Percentiles rank a stretch among this genome's conserved stretches.
Conservation (phyloP, 2,888 invertebrate species). For the Cerceris rybyensis region DNA sequence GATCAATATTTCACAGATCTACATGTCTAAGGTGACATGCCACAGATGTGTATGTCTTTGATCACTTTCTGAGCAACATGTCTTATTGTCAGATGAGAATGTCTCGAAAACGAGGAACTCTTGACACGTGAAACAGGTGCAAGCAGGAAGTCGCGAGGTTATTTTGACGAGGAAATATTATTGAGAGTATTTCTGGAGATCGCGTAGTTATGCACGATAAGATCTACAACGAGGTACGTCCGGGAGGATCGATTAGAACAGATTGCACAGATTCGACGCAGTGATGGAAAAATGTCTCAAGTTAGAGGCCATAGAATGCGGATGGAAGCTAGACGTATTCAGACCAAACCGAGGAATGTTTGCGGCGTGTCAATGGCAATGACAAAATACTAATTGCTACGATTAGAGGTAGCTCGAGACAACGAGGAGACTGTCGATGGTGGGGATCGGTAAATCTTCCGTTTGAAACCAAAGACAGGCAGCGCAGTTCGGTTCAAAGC, state of each 20-base stretch:
- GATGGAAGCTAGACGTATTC: neutral
- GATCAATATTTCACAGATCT: too few species aligned
- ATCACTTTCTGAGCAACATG: too few species aligned
- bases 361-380: slow-evolving; percentile 10
- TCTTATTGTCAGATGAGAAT: too few species aligned
- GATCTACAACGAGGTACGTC: neutral
- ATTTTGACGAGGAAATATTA: slow-evolving; percentile 2
- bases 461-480: slow-evolving; percentile 42
- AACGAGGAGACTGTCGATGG: slow-evolving; percentile 21
- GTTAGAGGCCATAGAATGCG: neutral
- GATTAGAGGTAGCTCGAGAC: slow-evolving; percentile 51
- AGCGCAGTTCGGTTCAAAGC: slow-evolving; percentile 45
- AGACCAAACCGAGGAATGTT: neutral
- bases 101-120: too few species aligned
- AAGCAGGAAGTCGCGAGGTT: neutral
- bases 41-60: too few species aligned
- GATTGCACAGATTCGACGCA: neutral
- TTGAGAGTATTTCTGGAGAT: slow-evolving; percentile 18
- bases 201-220: slow-evolving; percentile 13
- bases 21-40: too few species aligned
- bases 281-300: neutral
- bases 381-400: slow-evolving; percentile 46
- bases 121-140: neutral
- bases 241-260: slow-evolving; percentile 1
- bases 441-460: slow-evolving; percentile 45